Evolutionary conservation across 2,113 vertebrate species (phyloP).

Genomic region (Etheostoma spectabile): DNA sequence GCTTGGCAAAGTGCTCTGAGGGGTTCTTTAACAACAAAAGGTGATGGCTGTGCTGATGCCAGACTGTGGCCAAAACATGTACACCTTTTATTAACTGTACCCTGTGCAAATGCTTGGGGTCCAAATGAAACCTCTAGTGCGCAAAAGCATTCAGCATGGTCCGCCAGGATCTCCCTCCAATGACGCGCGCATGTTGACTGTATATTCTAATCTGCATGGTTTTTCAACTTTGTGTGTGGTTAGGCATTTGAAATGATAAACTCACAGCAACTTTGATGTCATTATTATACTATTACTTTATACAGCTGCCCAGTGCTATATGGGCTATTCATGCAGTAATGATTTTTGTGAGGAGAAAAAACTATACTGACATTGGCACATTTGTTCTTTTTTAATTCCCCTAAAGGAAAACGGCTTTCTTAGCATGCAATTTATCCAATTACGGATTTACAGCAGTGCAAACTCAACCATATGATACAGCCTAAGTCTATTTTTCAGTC

Average conservation of each 20-base stretch:
- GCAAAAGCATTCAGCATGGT: slow-evolving; percentile 19
- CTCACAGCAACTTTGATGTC: slow-evolving; percentile 48
- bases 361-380: slow-evolving; percentile 66
- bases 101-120: slow-evolving; percentile 1
- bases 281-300: slow-evolving; percentile 57
- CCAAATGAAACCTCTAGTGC: slow-evolving; percentile 27
- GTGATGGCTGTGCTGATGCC: slow-evolving; percentile 2
- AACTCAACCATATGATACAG: slow-evolving; percentile 76
- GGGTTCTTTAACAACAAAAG: neutral
- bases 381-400: slow-evolving; percentile 59
- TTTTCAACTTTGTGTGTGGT: slow-evolving; percentile 43
- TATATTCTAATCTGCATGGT: slow-evolving; percentile 16
- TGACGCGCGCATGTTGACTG: slow-evolving; percentile 22
- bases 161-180: slow-evolving; percentile 6
- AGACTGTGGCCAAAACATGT: slow-evolving; percentile 2
- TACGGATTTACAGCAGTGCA: slow-evolving; percentile 78
- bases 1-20: neutral
- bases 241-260: slow-evolving; percentile 51
- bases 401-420: slow-evolving; percentile 70
- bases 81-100: slow-evolving; percentile 4
- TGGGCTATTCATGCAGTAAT: slow-evolving; percentile 67
- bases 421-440: slow-evolving; percentile 80
- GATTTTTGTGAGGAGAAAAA: slow-evolving; percentile 68
- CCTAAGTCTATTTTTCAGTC: slow-evolving; percentile 76
- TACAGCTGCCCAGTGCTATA: slow-evolving; percentile 48